Evolutionary conservation across 2,888 invertebrate species (phyloP).

Genomic region (Hypselothyrea guttata): DNA sequence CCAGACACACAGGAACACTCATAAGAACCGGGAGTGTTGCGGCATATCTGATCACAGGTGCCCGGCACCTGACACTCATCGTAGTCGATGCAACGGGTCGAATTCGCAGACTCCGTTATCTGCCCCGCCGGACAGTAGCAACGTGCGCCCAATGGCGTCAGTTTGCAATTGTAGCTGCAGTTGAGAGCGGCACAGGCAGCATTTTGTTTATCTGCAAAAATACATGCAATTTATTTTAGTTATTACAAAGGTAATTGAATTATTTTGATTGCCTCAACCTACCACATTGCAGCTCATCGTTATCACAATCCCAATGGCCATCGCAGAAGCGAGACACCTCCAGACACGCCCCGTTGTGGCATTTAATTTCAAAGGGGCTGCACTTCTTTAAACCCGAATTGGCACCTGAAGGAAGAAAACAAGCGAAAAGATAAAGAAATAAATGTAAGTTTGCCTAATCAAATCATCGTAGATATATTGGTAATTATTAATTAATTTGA

Average conservation of each 20-base stretch:
- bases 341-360: slow-evolving; percentile 83
- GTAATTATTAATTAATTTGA: too few relatives aligned
- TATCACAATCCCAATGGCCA: slow-evolving; percentile 81
- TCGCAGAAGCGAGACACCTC: slow-evolving; percentile 82
- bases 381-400: slow-evolving; percentile 85
- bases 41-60: slow-evolving; percentile 89
- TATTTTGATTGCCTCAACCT: slow-evolving; percentile 31
- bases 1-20: slow-evolving; percentile 89
- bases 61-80: slow-evolving; percentile 89
- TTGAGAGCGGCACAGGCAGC: slow-evolving; percentile 83
- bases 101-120: slow-evolving; percentile 81
- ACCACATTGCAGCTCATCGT: slow-evolving; percentile 82
- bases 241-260: neutral
- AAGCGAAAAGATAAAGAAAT: slow-evolving; percentile 8
- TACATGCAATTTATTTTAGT: neutral
- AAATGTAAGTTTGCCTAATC: slow-evolving; percentile 4
- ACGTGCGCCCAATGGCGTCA: slow-evolving; percentile 87
- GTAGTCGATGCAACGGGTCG: slow-evolving; percentile 87
- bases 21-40: slow-evolving; percentile 87
- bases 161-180: slow-evolving; percentile 87
- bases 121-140: slow-evolving; percentile 90
- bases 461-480: too few relatives aligned
- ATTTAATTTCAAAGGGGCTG: slow-evolving; percentile 87
- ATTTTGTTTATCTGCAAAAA: slow-evolving; percentile 77
- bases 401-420: slow-evolving; percentile 81